Percentiles rank a stretch among this genome's conserved stretches.
phyloP scores from a whole-genome alignment of 2,888 invertebrate genomes.

The Crocallis elinguaria region DNA sequence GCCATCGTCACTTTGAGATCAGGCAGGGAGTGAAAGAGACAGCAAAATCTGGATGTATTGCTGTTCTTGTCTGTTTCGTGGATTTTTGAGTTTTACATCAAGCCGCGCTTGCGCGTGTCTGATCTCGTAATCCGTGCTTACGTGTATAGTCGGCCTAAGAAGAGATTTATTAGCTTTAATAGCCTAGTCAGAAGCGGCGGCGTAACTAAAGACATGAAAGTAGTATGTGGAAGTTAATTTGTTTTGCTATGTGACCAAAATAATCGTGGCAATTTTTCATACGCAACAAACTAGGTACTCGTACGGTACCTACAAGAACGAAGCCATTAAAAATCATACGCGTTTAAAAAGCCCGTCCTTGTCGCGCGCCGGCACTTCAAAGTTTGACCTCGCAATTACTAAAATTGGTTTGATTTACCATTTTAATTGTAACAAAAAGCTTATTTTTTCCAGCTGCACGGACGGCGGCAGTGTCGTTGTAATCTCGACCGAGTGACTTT shows the following conservation, averaged over 20 bases:
- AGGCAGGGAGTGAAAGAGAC: no score
- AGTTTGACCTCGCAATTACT: slow-evolving; percentile 83
- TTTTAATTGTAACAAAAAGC: slow-evolving; percentile 85
- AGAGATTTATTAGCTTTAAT: slow-evolving; percentile 33
- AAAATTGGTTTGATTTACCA: slow-evolving; percentile 85
- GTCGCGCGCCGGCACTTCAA: slow-evolving; percentile 71
- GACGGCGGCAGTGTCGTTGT: slow-evolving; percentile 67
- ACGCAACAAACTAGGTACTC: slow-evolving; percentile 49
- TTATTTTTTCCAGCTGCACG: slow-evolving; percentile 77
- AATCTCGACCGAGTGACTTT: slow-evolving; percentile 83
- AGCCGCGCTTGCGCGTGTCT: no score
- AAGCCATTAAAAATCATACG: slow-evolving; percentile 70
- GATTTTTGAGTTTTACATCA: no score
- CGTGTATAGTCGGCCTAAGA: no score
- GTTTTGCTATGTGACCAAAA: neutral
- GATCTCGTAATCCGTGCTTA: no score
- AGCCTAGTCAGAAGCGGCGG: slow-evolving; percentile 20
- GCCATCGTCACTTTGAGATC: no score
- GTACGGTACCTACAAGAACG: no score
- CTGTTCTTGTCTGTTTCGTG: no score
- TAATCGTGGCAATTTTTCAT: slow-evolving; percentile 33
- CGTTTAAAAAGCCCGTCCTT: slow-evolving; percentile 65
- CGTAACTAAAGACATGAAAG: slow-evolving; percentile 9
- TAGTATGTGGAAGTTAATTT: slow-evolving; percentile 10
- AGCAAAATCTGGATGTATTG: no score